Percentiles rank a stretch among this genome's conserved stretches.
Conservation (phyloP, 2,888 invertebrate genomes). For the Calephelis perditalis region DNA sequence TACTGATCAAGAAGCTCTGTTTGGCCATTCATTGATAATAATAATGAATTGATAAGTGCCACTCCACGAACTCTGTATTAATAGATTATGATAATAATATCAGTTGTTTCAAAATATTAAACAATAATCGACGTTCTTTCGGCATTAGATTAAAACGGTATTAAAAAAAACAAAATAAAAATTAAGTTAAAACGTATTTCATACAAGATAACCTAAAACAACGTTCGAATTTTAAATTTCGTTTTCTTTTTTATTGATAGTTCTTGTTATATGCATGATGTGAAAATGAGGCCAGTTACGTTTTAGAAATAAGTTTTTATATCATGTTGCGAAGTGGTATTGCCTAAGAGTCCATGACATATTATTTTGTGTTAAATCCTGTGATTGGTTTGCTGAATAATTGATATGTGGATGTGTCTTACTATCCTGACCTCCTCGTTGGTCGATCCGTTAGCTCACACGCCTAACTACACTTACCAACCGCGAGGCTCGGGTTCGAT, state of each 20-base stretch:
- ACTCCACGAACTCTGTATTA: constrained; percentile 4
- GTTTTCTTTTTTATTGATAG: not conserved
- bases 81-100: constrained; percentile 10
- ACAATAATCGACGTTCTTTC: not conserved
- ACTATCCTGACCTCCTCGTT: too few species aligned
- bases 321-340: not conserved
- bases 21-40: constrained; percentile 10
- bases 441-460: too few species aligned
- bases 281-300: not conserved
- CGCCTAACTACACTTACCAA: too few species aligned
- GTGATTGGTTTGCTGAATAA: not conserved
- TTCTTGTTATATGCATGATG: not conserved
- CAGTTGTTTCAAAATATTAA: constrained; percentile 2
- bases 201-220: not conserved
- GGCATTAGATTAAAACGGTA: not conserved
- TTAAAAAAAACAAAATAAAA: not conserved
- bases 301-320: not conserved
- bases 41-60: constrained; percentile 9
- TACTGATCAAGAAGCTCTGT: constrained; percentile 9
- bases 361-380: not conserved
- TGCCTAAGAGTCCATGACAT: not conserved
- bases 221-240: not conserved
- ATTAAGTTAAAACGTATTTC: not conserved
- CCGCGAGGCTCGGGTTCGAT: too few species aligned
- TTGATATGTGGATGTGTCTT: too few species aligned